Base-by-base conservation (phyloP, 92 coral and sea anemone genomes). In the Phenganax subtilis region DNA sequence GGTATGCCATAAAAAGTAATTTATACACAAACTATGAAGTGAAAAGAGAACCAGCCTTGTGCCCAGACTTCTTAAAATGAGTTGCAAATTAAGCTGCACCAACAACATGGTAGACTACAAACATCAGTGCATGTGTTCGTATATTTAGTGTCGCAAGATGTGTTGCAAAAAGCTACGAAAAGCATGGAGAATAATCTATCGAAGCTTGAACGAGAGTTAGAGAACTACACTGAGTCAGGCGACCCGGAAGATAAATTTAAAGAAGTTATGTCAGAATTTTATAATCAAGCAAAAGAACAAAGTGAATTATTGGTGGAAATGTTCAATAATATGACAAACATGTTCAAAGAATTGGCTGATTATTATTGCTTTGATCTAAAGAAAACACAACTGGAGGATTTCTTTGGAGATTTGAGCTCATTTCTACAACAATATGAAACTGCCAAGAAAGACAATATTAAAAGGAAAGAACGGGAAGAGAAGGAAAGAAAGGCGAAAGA, bases 241-340 rank as follows among this genome's bases (percentile, higher is more conserved):
- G 87, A 89, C 75, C 90, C 97, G 2, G 98, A 90, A 17, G 98
- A 94, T 84, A 88, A 91, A 70, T 94, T 92, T 84, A 85, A 84
- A 27, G 86, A 88, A 56, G 89, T 87, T 54, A 88, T 94, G 92
- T 81, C 90, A 90, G 92, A 92, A 77, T 94, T 94, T 85, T 80
- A 90, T 81, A 84, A 83, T 20, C 85, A 86, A 66, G 97, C 98
- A 12, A 94, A 94, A 75, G 96, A 94, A 67, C 98, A 94, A 75
- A 88, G 90, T 17, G 98, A 94, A 52, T 96, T 94, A 44, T 71
- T 94, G 85, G 97, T 92, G 37, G 98, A 94, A 80, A 94, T 94
- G 98, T 93, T 92, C 74, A 91, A 92, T 79, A 94, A 94, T 83
- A 94, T 94, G 98, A 81, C 91, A 59, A 94, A 96, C 14, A 94